These are phyloP conservation scores for Burhinus bistriatus DNA, from an alignment of 2,113 vertebrate species.

Conservation along the genomic window DNA sequence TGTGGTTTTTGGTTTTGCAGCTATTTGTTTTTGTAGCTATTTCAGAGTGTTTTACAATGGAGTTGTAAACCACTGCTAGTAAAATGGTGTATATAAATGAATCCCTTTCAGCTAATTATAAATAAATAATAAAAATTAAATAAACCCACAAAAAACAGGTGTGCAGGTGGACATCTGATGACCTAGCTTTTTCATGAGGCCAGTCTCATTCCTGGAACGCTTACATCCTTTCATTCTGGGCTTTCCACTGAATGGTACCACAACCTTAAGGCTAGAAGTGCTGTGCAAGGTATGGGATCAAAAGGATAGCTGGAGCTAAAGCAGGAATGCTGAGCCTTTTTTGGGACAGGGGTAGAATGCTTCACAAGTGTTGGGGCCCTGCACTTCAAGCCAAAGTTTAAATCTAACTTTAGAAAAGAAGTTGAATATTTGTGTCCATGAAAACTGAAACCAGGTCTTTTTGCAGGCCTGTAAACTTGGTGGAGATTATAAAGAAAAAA, in stretches of 20 bases:
- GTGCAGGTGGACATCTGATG: neutral
- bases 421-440: neutral
- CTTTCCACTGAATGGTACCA: neutral
- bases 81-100: neutral
- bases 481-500: neutral
- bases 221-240: neutral
- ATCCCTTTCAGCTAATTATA: neutral
- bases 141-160: neutral
- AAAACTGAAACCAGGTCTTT: neutral
- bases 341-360: neutral
- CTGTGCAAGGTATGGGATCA: neutral
- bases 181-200: neutral
- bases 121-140: neutral
- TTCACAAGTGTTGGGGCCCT: neutral
- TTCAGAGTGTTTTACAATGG: neutral
- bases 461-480: neutral
- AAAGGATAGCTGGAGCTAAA: neutral
- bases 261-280: neutral
- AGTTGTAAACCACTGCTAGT: neutral
- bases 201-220: neutral
- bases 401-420: neutral
- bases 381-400: neutral
- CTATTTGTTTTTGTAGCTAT: neutral
- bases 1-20: neutral
- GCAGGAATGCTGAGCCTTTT: neutral